phyloP scores from a whole-genome alignment of 2,113 vertebrate genomes.

The Phalacrocorax carbo region DNA sequence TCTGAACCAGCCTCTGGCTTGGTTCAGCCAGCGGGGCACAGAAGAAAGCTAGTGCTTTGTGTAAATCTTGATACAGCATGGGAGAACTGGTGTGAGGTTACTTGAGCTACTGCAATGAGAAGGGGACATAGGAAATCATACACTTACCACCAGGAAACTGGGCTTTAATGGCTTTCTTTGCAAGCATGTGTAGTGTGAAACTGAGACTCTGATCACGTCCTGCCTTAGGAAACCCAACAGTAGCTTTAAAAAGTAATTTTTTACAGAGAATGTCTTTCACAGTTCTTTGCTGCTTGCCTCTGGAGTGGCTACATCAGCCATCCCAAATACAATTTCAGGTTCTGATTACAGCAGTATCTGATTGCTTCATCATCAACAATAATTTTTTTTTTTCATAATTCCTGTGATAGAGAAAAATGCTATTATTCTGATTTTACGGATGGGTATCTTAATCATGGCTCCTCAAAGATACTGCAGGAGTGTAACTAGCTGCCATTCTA shows the following conservation, averaged over 20 bases:
- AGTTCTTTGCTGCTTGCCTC: neutral
- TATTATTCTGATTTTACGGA: neutral
- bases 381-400: neutral
- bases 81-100: neutral
- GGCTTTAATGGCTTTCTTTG: neutral
- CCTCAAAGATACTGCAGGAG: neutral
- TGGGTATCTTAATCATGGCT: neutral
- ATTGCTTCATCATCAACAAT: constrained; percentile 7
- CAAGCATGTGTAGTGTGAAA: neutral
- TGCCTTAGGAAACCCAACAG: neutral
- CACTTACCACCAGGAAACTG: neutral
- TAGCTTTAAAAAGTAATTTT: neutral
- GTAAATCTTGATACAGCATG: neutral
- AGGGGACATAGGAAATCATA: neutral
- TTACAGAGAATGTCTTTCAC: neutral
- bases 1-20: neutral
- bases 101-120: neutral
- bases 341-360: neutral
- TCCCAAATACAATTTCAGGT: neutral
- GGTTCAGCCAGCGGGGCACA: neutral
- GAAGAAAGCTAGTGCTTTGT: neutral
- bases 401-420: neutral
- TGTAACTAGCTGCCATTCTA: neutral
- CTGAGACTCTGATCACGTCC: neutral
- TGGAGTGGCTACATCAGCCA: neutral